These are phyloP conservation scores for Cheilosia pagana DNA, from an alignment of 2,888 invertebrate species.

Conservation along the genomic window DNA sequence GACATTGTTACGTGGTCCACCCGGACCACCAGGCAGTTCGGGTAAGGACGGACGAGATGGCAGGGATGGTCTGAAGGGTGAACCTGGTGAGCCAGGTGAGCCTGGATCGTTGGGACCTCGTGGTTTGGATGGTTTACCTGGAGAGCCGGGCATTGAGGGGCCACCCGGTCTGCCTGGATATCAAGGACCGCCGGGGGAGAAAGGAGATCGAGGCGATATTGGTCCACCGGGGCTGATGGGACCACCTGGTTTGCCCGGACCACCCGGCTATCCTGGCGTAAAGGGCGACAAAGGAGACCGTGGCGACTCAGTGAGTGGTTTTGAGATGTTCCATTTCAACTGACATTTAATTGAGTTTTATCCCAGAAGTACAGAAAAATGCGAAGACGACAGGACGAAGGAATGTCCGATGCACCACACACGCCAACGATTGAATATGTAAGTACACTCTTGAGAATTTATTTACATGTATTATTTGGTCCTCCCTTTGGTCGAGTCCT, in stretches of 20 bases:
- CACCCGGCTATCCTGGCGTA: slow-evolving; percentile 93
- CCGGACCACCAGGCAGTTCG: slow-evolving; percentile 86
- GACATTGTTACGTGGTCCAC: slow-evolving; percentile 87
- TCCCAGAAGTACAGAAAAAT: slow-evolving; percentile 83
- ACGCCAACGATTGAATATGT: slow-evolving; percentile 83
- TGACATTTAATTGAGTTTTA: slow-evolving; percentile 75
- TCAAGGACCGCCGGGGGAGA: slow-evolving; percentile 93
- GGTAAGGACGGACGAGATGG: slow-evolving; percentile 83
- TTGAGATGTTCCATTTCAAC: slow-evolving; percentile 11
- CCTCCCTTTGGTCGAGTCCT: not conserved
- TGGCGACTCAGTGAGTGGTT: slow-evolving; percentile 93
- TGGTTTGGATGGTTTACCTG: slow-evolving; percentile 90
- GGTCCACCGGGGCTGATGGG: slow-evolving; percentile 97
- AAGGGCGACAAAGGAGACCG: slow-evolving; percentile 97
- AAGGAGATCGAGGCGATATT: slow-evolving; percentile 92
- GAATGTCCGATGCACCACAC: slow-evolving; percentile 83
- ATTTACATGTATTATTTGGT: not conserved
- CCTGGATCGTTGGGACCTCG: slow-evolving; percentile 90
- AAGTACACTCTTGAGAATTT: slow-evolving; percentile 75
- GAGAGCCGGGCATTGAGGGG: slow-evolving; percentile 93
- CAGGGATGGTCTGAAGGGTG: slow-evolving; percentile 84
- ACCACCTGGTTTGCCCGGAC: slow-evolving; percentile 93
- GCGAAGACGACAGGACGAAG: slow-evolving; percentile 83
- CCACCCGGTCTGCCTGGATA: slow-evolving; percentile 91
- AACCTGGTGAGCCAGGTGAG: slow-evolving; percentile 90